Percentiles rank a stretch among this genome's conserved stretches.
Conservation (phyloP, 2,888 invertebrate genomes). For the Drosophila fungiperda region DNA sequence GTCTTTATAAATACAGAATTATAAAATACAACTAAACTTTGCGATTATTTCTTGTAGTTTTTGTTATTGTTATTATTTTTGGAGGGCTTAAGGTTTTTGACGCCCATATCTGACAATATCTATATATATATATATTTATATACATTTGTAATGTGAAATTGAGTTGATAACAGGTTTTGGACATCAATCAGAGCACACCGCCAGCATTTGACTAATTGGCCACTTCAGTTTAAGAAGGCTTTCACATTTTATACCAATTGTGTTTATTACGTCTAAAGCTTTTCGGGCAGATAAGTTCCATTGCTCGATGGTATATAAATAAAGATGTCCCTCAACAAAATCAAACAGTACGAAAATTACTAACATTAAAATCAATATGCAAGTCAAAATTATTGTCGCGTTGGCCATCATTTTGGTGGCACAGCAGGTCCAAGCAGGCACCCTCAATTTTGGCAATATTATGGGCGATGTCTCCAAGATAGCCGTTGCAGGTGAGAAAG, state of each 20-base stretch:
- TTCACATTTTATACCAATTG: slow-evolving; percentile 1
- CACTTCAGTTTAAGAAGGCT: slow-evolving; percentile 23
- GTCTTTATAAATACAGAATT: neutral
- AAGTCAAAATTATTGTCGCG: slow-evolving; percentile 35
- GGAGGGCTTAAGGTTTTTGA: neutral
- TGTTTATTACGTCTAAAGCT: slow-evolving; percentile 16
- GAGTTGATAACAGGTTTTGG: slow-evolving; percentile 9
- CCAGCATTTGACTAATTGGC: slow-evolving; percentile 5
- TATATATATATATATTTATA: neutral
- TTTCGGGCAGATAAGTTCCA: slow-evolving; percentile 24
- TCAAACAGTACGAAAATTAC: slow-evolving; percentile 32
- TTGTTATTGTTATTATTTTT: neutral
- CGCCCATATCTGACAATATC: neutral
- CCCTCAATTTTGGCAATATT: slow-evolving; percentile 29
- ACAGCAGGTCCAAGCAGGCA: slow-evolving; percentile 34
- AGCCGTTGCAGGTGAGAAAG: slow-evolving; percentile 47
- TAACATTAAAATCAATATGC: slow-evolving; percentile 43
- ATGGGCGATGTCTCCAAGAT: slow-evolving; percentile 51
- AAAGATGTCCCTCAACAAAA: neutral
- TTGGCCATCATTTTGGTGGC: slow-evolving; percentile 37
- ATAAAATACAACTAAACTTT: neutral
- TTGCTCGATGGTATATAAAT: slow-evolving; percentile 48
- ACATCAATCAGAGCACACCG: slow-evolving; percentile 37
- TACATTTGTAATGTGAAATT: neutral
- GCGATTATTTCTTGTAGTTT: neutral